Evolutionary conservation across 1,140 invertebrate genomes (phyloP), one percentile per base, ranked within the genome.

Genomic region (Zaprionus capensis): DNA sequence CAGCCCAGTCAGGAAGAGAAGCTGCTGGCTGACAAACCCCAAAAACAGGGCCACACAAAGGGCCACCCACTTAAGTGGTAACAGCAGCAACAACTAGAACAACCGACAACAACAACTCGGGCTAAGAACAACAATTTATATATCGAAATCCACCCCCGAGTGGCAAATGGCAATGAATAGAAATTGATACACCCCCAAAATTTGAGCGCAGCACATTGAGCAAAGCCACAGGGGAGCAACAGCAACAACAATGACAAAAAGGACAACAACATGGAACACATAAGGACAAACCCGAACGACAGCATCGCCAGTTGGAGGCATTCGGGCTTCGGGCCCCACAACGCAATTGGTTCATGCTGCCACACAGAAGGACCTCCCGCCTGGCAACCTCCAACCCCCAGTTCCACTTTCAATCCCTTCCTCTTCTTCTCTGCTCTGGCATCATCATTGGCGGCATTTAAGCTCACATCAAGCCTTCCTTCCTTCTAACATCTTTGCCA

Each of bases 101-200:
- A 56, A n/a, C 7, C 4, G 31, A 53, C 31, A 53, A 53, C 20
- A 53, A 55, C 15, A 17, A 59, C 28, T 20, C 22, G 46, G 49
- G 31, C 75, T 71, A 73, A 76, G 66, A 80, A 87, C 80, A 86
- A 80, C 82, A 87, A 74, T 80, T 79, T 82, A 76, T 66, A 65
- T 46, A 44, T 64, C 44, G 71, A 87, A 88, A 87, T 88, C 85
- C 85, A 87, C 84, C 84, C 84, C 78, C 81, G 71, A 72, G 74
- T 79, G 76, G 53, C 63, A 78, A 82, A 81, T 81, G 84, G 84
- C 83, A 90, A 87, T 88, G 81, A 84, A 87, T 87, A 77, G 84
- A 88, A 87, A 87, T 90, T 87, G 84, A 87, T 87, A 87, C 84
- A 71, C 84, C 84, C 84, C 84, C 84, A 81, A 87, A 85, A 90